A percentile compares a stretch with the other conserved stretches of the same genome.
Evolutionary conservation across 1,140 invertebrate genomes (phyloP).

Genomic region (Sinella curviseta): DNA sequence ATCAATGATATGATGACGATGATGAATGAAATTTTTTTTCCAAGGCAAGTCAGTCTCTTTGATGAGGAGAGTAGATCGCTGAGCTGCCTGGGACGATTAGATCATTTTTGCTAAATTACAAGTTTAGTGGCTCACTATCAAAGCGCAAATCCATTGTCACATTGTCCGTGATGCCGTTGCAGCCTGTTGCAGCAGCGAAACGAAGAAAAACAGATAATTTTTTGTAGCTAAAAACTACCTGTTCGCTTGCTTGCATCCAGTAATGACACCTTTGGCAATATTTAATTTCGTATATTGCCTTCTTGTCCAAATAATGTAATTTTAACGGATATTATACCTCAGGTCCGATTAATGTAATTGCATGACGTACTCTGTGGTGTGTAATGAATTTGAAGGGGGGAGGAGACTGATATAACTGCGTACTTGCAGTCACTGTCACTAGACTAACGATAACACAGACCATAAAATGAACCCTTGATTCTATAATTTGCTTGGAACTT

Average conservation of each 20-base stretch:
- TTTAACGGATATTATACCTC: no score
- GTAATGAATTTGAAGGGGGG: no score
- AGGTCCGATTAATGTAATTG: no score
- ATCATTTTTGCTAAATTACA: conserved; percentile 12
- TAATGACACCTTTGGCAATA: neutral
- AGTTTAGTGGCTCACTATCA: neutral
- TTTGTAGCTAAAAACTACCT: neutral
- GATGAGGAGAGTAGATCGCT: neutral
- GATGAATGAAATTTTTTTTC: conserved; percentile 13
- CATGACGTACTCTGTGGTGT: no score
- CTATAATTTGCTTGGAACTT: no score
- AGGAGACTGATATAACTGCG: no score
- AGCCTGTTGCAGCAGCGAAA: no score
- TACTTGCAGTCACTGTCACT: no score
- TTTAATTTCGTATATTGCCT: neutral
- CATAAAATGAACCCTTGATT: no score
- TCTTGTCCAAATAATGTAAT: no score
- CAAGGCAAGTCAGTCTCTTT: conserved; percentile 13
- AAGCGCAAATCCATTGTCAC: neutral
- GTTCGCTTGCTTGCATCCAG: neutral
- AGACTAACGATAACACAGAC: no score
- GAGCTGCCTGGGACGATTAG: neutral
- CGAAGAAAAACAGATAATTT: no score
- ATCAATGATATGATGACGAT: neutral
- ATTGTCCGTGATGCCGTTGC: neutral